Conservation (phyloP, 2,888 invertebrate genomes). For the Rotaria socialis region DNA sequence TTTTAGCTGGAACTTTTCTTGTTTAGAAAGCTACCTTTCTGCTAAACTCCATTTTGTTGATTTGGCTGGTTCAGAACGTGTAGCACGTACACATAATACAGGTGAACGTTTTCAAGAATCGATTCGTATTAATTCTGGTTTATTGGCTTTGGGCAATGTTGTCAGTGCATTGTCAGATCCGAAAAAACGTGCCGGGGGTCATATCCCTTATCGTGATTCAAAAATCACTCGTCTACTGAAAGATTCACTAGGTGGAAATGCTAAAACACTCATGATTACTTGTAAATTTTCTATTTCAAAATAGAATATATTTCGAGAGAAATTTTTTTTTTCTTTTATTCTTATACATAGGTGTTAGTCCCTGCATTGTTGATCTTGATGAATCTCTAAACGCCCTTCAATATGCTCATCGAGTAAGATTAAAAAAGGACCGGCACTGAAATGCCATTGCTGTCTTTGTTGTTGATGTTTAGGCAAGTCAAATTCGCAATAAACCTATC, state of each 20-base stretch:
- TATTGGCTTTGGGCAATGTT: slow-evolving; percentile 53
- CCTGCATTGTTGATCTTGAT: slow-evolving; percentile 57
- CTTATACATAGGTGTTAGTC: slow-evolving; percentile 54
- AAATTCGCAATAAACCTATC: slow-evolving; percentile 58
- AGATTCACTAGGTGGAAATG: slow-evolving; percentile 60
- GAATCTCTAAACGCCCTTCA: slow-evolving; percentile 59
- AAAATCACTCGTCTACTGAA: slow-evolving; percentile 48
- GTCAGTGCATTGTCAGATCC: slow-evolving; percentile 43
- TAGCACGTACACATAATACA: slow-evolving; percentile 59
- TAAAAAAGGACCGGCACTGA: background rate
- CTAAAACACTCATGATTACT: slow-evolving; percentile 60
- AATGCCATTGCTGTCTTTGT: background rate
- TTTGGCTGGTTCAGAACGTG: slow-evolving; percentile 60
- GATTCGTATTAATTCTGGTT: slow-evolving; percentile 59
- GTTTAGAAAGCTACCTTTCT: slow-evolving; percentile 44
- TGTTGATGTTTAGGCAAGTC: slow-evolving; percentile 54
- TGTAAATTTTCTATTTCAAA: slow-evolving; percentile 49
- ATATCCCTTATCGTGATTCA: slow-evolving; percentile 46
- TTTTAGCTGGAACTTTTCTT: no score
- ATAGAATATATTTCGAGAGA: background rate
- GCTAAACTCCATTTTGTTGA: slow-evolving; percentile 61
- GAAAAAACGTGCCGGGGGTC: background rate
- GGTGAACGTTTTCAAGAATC: slow-evolving; percentile 60
- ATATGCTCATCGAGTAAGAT: slow-evolving; percentile 59
- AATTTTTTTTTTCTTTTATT: background rate